Evolutionary conservation across 1,140 invertebrate genomes (phyloP).

Genomic region (Scaptomyza pallida): DNA sequence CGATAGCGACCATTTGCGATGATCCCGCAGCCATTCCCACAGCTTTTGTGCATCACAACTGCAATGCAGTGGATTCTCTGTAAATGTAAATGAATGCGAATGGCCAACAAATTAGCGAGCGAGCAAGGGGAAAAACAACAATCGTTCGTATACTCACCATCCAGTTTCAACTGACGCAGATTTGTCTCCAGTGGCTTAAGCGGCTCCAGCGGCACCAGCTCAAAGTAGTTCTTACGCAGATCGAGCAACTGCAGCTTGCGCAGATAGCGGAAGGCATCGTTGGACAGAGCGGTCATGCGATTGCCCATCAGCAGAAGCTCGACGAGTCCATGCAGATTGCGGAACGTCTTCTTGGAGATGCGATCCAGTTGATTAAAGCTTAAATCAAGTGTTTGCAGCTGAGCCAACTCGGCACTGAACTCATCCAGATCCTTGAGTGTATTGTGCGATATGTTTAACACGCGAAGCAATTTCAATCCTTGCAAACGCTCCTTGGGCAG

Average conservation of each 20-base stretch:
- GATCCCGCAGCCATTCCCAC: constrained; percentile 95
- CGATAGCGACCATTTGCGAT: constrained; percentile 87
- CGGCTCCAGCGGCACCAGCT: constrained; percentile 91
- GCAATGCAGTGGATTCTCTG: constrained; percentile 93
- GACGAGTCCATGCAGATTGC: constrained; percentile 89
- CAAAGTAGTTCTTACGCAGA: constrained; percentile 93
- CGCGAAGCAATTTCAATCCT: constrained; percentile 89
- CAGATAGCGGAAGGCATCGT: constrained; percentile 91
- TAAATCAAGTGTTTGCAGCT: constrained; percentile 91
- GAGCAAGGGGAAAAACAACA: neutral
- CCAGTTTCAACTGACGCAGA: constrained; percentile 89
- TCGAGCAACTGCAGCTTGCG: constrained; percentile 92
- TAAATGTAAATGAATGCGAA: constrained; percentile 18
- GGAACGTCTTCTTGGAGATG: constrained; percentile 90
- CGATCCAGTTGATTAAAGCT: constrained; percentile 93
- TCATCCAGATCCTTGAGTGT: constrained; percentile 92
- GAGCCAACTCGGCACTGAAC: constrained; percentile 91
- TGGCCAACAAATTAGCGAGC: constrained; percentile 15
- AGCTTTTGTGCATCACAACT: constrained; percentile 93
- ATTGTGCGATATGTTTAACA: constrained; percentile 93
- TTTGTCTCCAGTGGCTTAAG: constrained; percentile 91
- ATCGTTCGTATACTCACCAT: constrained; percentile 87
- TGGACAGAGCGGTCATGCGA: constrained; percentile 91
- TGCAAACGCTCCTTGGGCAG: constrained; percentile 93
- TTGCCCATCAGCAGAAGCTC: constrained; percentile 93